These are phyloP conservation scores for Amblyopsis hoosieri DNA, from an alignment of 2,797 vertebrate genomes.

Conservation along the genomic window DNA sequence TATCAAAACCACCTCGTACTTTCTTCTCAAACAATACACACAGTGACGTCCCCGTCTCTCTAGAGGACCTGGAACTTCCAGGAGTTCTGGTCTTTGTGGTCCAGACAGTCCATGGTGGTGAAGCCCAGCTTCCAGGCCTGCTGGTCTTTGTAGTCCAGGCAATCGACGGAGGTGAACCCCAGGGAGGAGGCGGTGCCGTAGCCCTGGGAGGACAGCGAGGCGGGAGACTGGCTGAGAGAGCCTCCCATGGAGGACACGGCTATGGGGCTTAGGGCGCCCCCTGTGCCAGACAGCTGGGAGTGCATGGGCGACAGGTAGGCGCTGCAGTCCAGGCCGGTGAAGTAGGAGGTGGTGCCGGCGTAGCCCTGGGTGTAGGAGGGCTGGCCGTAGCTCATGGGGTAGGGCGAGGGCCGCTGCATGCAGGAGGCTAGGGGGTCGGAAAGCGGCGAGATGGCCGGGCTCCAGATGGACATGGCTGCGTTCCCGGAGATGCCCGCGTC, in stretches of 20 bases:
- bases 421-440: constrained; percentile 83
- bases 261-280: constrained; percentile 86
- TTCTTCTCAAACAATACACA: constrained; percentile 20
- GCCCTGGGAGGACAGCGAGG: constrained; percentile 85
- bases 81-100: constrained; percentile 90
- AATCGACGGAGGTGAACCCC: constrained; percentile 87
- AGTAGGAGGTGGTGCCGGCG: constrained; percentile 85
- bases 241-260: constrained; percentile 83
- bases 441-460: constrained; percentile 86
- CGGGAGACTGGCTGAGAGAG: constrained; percentile 86
- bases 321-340: constrained; percentile 87
- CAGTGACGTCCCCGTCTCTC: neutral
- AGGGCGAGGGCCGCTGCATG: constrained; percentile 83
- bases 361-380: constrained; percentile 85
- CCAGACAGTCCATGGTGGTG: constrained; percentile 88
- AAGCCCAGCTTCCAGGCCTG: constrained; percentile 91
- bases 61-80: constrained; percentile 95
- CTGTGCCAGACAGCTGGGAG: constrained; percentile 84
- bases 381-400: constrained; percentile 86
- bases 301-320: constrained; percentile 92
- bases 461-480: constrained; percentile 88
- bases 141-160: constrained; percentile 93
- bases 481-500: constrained; percentile 54
- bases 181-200: constrained; percentile 81
- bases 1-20: constrained; percentile 31